phyloP scores from a whole-genome alignment of 2,888 invertebrate species.

The Thereva unica region DNA sequence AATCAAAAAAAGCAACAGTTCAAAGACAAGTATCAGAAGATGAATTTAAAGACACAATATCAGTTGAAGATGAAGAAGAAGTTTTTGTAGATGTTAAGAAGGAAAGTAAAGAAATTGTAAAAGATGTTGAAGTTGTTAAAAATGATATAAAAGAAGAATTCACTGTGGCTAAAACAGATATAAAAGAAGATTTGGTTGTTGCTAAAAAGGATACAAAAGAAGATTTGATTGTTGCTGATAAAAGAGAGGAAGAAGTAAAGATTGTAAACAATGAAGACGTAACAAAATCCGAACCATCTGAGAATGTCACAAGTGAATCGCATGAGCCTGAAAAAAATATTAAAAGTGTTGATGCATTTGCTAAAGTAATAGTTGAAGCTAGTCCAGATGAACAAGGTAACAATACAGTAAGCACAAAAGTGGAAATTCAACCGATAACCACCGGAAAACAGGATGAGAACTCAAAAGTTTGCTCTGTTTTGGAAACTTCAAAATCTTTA shows the following conservation, averaged over 20 bases:
- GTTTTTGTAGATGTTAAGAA: conserved; percentile 19
- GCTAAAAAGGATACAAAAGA: no score
- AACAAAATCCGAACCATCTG: not conserved
- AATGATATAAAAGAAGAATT: not conserved
- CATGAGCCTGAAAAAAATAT: not conserved
- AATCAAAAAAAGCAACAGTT: conserved; percentile 24
- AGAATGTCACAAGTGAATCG: not conserved
- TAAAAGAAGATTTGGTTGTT: not conserved
- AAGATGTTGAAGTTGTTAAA: not conserved
- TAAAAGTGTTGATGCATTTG: conserved; percentile 18
- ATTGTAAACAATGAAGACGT: not conserved
- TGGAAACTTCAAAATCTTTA: no score
- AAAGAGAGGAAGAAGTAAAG: no score
- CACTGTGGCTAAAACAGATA: conserved; percentile 1
- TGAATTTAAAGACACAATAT: conserved; percentile 50
- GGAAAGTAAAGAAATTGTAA: conserved; percentile 3
- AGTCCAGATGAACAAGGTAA: not conserved
- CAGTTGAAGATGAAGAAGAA: conserved; percentile 40
- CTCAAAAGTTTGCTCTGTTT: no score
- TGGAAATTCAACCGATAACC: not conserved
- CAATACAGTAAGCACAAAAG: not conserved
- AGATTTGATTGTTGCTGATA: no score
- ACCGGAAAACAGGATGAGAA: no score
- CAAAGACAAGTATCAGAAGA: conserved; percentile 52
- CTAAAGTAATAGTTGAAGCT: conserved; percentile 21